phyloP scores from a whole-genome alignment of 2,888 invertebrate species.

The Nomada goodeniana region DNA sequence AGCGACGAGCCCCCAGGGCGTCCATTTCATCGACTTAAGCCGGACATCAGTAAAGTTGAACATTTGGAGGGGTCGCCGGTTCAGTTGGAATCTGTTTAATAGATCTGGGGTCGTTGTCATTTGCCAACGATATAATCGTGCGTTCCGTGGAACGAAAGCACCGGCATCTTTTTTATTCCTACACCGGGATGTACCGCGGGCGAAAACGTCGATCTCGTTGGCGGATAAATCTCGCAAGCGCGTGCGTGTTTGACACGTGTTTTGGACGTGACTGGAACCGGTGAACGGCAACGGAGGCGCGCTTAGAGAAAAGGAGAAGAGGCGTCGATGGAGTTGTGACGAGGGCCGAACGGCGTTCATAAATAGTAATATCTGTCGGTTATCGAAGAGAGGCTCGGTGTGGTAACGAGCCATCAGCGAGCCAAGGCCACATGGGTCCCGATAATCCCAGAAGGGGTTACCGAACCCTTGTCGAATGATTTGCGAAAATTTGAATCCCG shows the following conservation, averaged over 20 bases:
- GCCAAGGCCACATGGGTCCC: slow-evolving; percentile 81
- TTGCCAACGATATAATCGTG: slow-evolving; percentile 12
- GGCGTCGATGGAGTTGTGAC: slow-evolving; percentile 59
- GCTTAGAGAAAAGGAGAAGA: slow-evolving; percentile 49
- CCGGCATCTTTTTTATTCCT: slow-evolving; percentile 2
- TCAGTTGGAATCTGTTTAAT: slow-evolving; percentile 13
- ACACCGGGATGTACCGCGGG: slow-evolving; percentile 12
- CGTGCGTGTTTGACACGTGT: slow-evolving; percentile 54
- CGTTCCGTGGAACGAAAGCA: not conserved
- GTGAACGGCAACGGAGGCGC: slow-evolving; percentile 31
- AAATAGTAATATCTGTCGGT: slow-evolving; percentile 83
- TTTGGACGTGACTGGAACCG: slow-evolving; percentile 57
- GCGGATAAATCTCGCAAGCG: slow-evolving; percentile 33
- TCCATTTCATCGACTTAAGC: slow-evolving; percentile 75
- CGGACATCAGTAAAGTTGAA: slow-evolving; percentile 73
- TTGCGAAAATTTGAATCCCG: slow-evolving; percentile 81
- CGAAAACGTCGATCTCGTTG: slow-evolving; percentile 23
- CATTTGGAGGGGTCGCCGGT: slow-evolving; percentile 44
- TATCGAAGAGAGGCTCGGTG: slow-evolving; percentile 78
- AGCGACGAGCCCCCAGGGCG: slow-evolving; percentile 56
- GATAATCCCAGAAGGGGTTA: slow-evolving; percentile 82
- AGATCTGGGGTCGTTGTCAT: slow-evolving; percentile 50
- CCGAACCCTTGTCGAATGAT: slow-evolving; percentile 73
- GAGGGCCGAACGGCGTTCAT: slow-evolving; percentile 75
- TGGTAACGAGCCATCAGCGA: slow-evolving; percentile 83